These are phyloP conservation scores for Arenaria interpres DNA, from an alignment of 2,113 vertebrate genomes.

Conservation along the genomic window DNA sequence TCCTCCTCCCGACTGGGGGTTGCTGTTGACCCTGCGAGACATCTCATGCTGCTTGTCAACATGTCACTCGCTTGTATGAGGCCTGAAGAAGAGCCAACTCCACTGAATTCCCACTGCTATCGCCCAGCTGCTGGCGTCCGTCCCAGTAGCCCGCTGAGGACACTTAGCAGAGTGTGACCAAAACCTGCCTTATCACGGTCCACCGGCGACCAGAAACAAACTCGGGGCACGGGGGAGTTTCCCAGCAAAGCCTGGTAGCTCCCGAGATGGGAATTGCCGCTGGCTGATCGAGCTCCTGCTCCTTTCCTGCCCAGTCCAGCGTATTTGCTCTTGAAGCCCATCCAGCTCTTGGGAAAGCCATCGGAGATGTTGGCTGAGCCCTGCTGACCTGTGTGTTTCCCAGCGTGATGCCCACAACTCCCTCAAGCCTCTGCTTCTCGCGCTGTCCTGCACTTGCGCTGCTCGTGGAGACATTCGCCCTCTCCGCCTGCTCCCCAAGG, in stretches of 20 bases:
- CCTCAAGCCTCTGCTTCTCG: neutral
- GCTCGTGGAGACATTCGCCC: neutral
- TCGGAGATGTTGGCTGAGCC: neutral
- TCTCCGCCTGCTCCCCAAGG: slow-evolving; percentile 18
- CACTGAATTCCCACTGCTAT: accelerated
- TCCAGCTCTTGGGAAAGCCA: neutral
- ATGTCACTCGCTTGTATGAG: accelerated
- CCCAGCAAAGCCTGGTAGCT: neutral
- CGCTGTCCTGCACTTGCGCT: accelerated
- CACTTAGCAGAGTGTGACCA: slow-evolving; percentile 35
- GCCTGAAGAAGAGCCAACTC: neutral
- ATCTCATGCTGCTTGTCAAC: neutral
- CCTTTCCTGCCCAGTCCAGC: neutral
- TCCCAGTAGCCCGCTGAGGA: neutral
- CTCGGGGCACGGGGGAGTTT: neutral
- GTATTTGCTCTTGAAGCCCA: neutral
- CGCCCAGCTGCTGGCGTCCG: accelerated
- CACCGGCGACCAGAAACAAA: slow-evolving; percentile 14
- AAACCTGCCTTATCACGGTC: slow-evolving; percentile 32
- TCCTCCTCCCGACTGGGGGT: neutral
- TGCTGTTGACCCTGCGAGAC: neutral
- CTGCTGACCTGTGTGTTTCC: neutral
- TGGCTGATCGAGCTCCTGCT: neutral
- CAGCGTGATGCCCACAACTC: neutral
- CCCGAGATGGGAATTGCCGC: neutral